These are phyloP conservation scores for Tilapia sparmanii DNA, from an alignment of 2,113 vertebrate species.

Conservation along the genomic window DNA sequence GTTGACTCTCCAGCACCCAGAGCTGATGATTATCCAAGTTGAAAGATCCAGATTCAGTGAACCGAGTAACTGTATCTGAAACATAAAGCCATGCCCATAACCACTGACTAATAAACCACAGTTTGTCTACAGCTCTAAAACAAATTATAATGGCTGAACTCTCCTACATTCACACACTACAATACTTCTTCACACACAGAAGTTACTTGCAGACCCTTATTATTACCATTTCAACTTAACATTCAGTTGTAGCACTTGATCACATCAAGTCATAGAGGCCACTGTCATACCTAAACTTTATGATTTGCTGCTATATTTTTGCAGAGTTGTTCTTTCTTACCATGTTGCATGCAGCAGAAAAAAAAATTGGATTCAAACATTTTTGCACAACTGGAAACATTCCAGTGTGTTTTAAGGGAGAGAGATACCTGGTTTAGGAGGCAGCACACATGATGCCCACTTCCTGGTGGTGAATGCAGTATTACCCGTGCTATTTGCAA, in stretches of 20 bases:
- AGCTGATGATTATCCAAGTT: slow-evolving; percentile 31
- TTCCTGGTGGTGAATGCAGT: not conserved
- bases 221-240: not conserved
- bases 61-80: not conserved
- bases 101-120: not conserved
- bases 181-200: not conserved
- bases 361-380: not conserved
- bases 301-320: not conserved
- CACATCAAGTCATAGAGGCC: not conserved
- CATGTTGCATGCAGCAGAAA: not conserved
- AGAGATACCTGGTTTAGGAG: not conserved
- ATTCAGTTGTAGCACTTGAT: not conserved
- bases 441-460: not conserved
- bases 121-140: not conserved
- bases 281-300: not conserved
- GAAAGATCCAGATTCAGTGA: slow-evolving; percentile 22
- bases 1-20: not conserved
- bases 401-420: not conserved
- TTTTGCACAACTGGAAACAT: not conserved
- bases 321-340: not conserved
- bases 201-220: not conserved
- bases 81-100: slow-evolving; percentile 10
- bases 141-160: not conserved
- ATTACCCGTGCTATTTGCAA: not conserved
- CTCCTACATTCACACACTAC: not conserved